These are phyloP conservation scores for Oceanites oceanicus DNA, from an alignment of 2,113 vertebrate genomes.

Conservation along the genomic window DNA sequence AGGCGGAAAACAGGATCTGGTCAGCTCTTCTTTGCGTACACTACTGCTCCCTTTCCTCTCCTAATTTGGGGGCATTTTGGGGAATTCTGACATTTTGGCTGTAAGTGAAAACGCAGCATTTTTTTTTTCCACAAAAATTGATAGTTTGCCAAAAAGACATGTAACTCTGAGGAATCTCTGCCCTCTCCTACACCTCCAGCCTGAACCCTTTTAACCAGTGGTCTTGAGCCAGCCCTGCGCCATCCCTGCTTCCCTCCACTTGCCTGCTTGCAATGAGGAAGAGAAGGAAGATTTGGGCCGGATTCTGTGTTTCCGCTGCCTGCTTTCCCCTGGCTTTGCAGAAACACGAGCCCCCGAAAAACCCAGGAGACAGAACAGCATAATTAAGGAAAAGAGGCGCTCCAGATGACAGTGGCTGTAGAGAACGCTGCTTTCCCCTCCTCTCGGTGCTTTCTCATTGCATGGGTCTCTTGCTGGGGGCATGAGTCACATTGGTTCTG, in stretches of 20 bases:
- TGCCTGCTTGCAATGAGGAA: background rate
- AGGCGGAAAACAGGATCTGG: background rate
- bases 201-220: background rate
- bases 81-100: background rate
- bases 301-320: background rate
- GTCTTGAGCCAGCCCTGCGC: background rate
- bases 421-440: background rate
- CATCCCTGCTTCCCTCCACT: accelerated
- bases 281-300: background rate
- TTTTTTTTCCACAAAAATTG: background rate
- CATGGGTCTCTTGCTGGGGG: background rate
- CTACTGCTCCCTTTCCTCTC: background rate
- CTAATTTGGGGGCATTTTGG: background rate
- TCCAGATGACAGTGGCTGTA: background rate
- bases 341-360: background rate
- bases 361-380: background rate
- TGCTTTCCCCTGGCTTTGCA: background rate
- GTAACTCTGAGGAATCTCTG: background rate
- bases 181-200: background rate
- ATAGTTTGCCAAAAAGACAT: background rate
- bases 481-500: slow-evolving; percentile 3
- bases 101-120: background rate
- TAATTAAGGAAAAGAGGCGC: background rate
- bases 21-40: background rate
- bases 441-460: background rate